phyloP scores from a whole-genome alignment of 1,140 invertebrate genomes.

The Medauroidea extradentata region DNA sequence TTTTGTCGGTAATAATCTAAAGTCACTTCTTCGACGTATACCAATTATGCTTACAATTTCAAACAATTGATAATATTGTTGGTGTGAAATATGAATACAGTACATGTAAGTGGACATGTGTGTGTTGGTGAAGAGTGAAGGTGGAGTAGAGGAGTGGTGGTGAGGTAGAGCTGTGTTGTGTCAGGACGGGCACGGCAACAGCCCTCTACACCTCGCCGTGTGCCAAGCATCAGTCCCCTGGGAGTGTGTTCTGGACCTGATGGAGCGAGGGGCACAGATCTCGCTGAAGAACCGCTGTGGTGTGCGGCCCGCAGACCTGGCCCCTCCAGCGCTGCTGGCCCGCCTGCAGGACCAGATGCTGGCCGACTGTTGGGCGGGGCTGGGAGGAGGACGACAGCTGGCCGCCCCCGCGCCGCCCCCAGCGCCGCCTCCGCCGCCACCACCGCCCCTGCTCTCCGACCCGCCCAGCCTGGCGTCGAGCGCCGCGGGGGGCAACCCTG shows the following conservation, averaged over 20 bases:
- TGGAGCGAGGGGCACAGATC: constrained; percentile 50
- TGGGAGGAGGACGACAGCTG: constrained; percentile 14
- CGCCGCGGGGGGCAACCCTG: constrained; percentile 12
- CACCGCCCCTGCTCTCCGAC: not conserved
- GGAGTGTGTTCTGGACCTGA: constrained; percentile 48
- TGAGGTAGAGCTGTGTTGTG: not conserved
- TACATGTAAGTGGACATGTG: no score
- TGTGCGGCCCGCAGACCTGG: constrained; percentile 44
- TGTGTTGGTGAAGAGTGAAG: no score
- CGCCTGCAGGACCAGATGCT: constrained; percentile 46
- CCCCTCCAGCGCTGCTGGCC: constrained; percentile 38
- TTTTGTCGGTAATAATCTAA: no score
- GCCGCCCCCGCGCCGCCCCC: constrained; percentile 2
- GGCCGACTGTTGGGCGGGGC: constrained; percentile 40
- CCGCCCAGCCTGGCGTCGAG: not conserved
- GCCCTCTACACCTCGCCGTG: constrained; percentile 52
- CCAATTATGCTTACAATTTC: no score
- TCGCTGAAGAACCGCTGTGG: constrained; percentile 43
- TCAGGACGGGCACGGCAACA: constrained; percentile 50
- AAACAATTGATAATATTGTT: no score
- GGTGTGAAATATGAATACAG: no score
- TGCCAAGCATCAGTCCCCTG: constrained; percentile 47
- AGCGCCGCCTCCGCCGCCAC: not conserved
- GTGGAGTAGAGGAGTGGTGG: no score
- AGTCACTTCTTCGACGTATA: no score